A percentile compares a stretch with the other conserved stretches of the same genome.
These are phyloP conservation scores for Acleris holmiana DNA, from an alignment of 2,888 invertebrate genomes.

Conservation along the genomic window DNA sequence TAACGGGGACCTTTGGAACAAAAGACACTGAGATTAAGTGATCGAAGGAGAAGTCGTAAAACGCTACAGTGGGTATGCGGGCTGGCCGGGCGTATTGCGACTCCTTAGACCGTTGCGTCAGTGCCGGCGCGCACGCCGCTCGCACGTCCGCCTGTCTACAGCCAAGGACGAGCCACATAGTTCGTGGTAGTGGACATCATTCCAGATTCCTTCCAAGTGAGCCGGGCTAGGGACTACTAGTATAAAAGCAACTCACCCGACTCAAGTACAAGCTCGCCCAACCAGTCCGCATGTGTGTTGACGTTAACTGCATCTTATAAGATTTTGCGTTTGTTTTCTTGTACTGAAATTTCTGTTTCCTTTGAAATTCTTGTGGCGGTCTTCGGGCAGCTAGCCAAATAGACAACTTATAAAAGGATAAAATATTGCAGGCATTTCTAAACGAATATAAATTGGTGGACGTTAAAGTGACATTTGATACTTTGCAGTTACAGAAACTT, in stretches of 20 bases:
- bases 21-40: constrained; percentile 60
- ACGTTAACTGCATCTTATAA: constrained; percentile 78
- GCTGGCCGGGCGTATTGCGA: constrained; percentile 40
- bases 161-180: constrained; percentile 49
- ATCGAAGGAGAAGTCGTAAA: constrained; percentile 49
- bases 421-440: constrained; percentile 63
- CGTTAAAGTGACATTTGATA: constrained; percentile 50
- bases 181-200: constrained; percentile 55
- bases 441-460: constrained; percentile 62
- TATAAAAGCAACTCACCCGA: constrained; percentile 65
- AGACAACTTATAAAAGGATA: constrained; percentile 70
- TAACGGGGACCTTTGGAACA: constrained; percentile 52
- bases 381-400: constrained; percentile 74
- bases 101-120: constrained; percentile 30
- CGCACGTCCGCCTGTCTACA: not conserved
- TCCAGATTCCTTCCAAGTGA: constrained; percentile 56
- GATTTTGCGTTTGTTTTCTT: constrained; percentile 73
- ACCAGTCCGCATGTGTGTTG: constrained; percentile 68
- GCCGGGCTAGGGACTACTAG: constrained; percentile 53
- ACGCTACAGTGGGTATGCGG: constrained; percentile 48
- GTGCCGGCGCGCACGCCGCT: constrained; percentile 19
- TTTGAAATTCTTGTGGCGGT: constrained; percentile 67
- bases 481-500: constrained; percentile 34
- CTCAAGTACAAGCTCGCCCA: constrained; percentile 58
- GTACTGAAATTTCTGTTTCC: constrained; percentile 67